Base-by-base conservation (phyloP, 2,113 vertebrate species). In the Prunella fulvescens region DNA sequence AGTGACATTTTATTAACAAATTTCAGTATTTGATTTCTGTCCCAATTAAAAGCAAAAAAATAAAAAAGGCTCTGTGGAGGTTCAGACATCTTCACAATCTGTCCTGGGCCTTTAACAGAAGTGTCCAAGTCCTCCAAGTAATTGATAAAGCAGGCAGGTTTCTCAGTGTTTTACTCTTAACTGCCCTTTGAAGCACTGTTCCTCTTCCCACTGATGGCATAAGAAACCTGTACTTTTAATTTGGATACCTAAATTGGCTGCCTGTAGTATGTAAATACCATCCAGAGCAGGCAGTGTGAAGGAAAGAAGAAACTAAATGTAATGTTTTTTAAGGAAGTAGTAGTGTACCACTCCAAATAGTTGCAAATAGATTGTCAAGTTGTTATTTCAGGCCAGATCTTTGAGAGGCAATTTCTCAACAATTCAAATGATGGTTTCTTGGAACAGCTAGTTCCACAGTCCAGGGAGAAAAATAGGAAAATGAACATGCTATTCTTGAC, bases 361-460 rank as follows among this genome's bases (percentile, higher is more conserved):
- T 40, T 76, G 73, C 48, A 42, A 20, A 14, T 40, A 65, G 53
- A 65, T 37, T 50, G 40, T 48, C 67, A 91, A 65, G 42, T 37
- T 81, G 48, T 72, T 91, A 85, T 82, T 84, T 92, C 65, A 90
- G 50, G 57, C 79, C 42, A 92, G 70, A 67, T 70, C 48, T 78
- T 65, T 81, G 51, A 85, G 53, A 88, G 78, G 48, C 51, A 78
- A 45, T 92, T 93, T 85, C 78, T 90, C 64, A 87, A 69, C 76
- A 86, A 77, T 86, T 94, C 54, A 76, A 61, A 62, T 42, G 14
- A 86, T 84, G 54, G 17, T 47, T 95, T 88, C 69, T 86, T 91
- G 81, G 93, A 97, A 95, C 40, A 88, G 56, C n/a, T 74, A 53
- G 39, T 86, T 92, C 72, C 51, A 77, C 29, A 81, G 39, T 65